Base-by-base conservation (phyloP, 2,888 invertebrate species). In the Tetramorium bicarinatum region DNA sequence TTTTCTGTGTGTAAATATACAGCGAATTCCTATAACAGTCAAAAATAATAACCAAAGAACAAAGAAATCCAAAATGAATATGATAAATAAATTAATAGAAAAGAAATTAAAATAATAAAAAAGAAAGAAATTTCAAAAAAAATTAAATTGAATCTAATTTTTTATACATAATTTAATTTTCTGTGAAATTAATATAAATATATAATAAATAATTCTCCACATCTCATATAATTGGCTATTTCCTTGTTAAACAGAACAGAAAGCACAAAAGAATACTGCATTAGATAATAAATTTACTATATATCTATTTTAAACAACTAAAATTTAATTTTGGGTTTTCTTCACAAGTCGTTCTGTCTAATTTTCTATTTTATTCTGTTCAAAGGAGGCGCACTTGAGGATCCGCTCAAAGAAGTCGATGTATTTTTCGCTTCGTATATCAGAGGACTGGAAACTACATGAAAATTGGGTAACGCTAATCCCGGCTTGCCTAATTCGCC, bases 401-500 rank as follows among this genome's bases (percentile, higher is more conserved):
- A 76, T 49, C 21, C 9, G 47, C 15, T 2, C 61, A 34, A 38
- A 18, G 18, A 6, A 41, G n/a, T 29, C 8, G n/a, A 25, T 29
- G 6, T 56, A 69, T 44, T 67, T 79, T 79, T 69, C 21, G 56
- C 34, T 25, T 44, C 18, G 15, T 54, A 13, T 67, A 72, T 72
- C 44, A 47, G 47, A 72, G 44, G 7, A 25, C 25, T 25, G 44
- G 21, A 69, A 79, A 80, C 47, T 82, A 66, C 38, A 66, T n/a
- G 66, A 56, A 80, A 88, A 89, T 82, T 69, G 29, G 34, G 38
- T 66, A 79, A 66, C 67, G 61, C 54, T 89, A 89, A 88, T 88
- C 84, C 82, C 81, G 29, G 85, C 80, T 83, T 82, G 64, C 29
- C 75, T 83, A 77, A 89, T 86, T 85, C 84, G 83, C 44, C 52